phyloP scores from a whole-genome alignment of 2,113 vertebrate species.

The Epinephelus cyanopodus region DNA sequence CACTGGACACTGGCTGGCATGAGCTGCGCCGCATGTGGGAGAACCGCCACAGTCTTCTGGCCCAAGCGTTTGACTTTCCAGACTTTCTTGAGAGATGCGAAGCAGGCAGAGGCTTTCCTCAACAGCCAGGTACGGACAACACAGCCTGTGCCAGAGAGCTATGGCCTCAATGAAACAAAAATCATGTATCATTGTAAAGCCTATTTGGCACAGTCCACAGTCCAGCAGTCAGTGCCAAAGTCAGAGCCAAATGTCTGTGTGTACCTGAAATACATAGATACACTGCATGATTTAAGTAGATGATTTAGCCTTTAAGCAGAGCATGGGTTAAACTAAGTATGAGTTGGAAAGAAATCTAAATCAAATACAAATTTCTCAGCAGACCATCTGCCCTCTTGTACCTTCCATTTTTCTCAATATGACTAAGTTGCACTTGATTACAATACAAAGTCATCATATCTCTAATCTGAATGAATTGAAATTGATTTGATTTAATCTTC shows the following conservation, averaged over 20 bases:
- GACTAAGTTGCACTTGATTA: background rate
- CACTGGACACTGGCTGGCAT: conserved; percentile 94
- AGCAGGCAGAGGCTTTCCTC: conserved; percentile 93
- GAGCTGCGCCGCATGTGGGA: conserved; percentile 96
- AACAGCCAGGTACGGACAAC: conserved; percentile 90
- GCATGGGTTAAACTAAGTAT: background rate
- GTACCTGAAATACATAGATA: background rate
- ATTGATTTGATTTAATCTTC: background rate
- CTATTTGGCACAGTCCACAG: background rate
- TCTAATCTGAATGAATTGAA: too few relatives aligned
- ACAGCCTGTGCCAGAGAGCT: background rate
- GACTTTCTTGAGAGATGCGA: conserved; percentile 92
- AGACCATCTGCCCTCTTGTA: background rate
- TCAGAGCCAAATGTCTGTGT: conserved; percentile 9
- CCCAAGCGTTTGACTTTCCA: conserved; percentile 93
- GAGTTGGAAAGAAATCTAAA: conserved; percentile 2
- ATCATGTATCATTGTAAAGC: background rate
- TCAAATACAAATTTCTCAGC: background rate
- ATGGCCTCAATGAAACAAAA: conserved; percentile 2
- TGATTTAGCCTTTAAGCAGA: background rate
- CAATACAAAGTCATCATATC: background rate
- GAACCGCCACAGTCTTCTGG: conserved; percentile 90
- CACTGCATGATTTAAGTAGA: background rate
- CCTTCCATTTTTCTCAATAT: background rate
- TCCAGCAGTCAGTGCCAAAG: background rate